Conservation (phyloP, 1,140 invertebrate species). For the Gryon sp. region DNA sequence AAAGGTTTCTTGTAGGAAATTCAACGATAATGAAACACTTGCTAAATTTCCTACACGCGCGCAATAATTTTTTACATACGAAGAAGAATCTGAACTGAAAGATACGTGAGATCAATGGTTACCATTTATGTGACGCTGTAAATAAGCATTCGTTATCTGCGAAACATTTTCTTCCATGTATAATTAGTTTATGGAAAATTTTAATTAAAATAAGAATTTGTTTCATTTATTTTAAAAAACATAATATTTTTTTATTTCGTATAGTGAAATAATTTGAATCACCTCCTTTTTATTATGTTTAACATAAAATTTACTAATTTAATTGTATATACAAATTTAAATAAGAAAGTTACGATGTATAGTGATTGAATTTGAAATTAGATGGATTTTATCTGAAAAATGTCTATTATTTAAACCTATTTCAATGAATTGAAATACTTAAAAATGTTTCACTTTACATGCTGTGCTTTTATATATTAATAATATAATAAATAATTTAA, state of each 20-base stretch:
- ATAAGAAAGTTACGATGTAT: conserved; percentile 41
- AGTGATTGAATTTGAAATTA: conserved; percentile 49
- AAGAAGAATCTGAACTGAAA: neutral
- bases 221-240: no score
- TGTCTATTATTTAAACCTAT: conserved; percentile 6
- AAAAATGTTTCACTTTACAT: no score
- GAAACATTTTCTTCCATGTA: conserved; percentile 20
- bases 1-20: neutral
- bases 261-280: no score
- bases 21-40: neutral
- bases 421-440: no score
- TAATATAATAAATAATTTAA: no score
- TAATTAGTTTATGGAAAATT: no score
- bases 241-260: no score
- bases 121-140: conserved; percentile 51
- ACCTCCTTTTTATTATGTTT: no score
- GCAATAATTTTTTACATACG: neutral
- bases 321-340: conserved; percentile 48
- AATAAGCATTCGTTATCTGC: conserved; percentile 38
- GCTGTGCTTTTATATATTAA: no score
- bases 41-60: neutral
- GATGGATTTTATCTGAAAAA: conserved; percentile 37
- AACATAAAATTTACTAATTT: no score
- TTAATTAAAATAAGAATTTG: no score
- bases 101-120: conserved; percentile 16